Evolutionary conservation across 1,140 invertebrate genomes (phyloP), one percentile per base, ranked within the genome.

Genomic region (Leguminivora glycinivorella): DNA sequence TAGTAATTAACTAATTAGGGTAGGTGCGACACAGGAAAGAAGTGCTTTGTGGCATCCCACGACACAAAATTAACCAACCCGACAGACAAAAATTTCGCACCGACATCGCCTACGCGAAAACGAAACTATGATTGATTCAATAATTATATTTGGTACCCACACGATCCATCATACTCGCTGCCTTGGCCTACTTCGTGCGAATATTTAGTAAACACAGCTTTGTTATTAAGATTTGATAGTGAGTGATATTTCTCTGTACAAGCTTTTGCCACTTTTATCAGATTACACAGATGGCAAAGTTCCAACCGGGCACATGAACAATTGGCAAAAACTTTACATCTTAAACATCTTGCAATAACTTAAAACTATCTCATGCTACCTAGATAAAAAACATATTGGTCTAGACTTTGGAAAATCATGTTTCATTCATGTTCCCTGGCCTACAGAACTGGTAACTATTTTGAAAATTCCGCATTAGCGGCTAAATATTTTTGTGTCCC

Each of bases 1-100:
- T n/a, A n/a, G n/a, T n/a, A n/a, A n/a, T n/a, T n/a, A n/a, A n/a
- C n/a, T n/a, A n/a, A n/a, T n/a, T n/a, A n/a, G 26, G 5, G 5
- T 29, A 29, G 10, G 34, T 38, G n/a, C 34, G 2, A 38, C 5
- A 9, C 10, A 7, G 38, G 12, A 40, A 1, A 40, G 1, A 14
- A 40, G 3, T n/a, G n/a, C 4, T 12, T 43, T 17, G 4, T 6
- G 4, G 40, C 82, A 80, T 84, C 80, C 80, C 76, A 74, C 73
- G 71, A 70, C 67, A 31, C 56, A 63, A 67, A 38, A 73, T 56
- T 69, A 71, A 26, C 34, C 34, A 74, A 67, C 68, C 68, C 38
- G 58, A 26, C 25, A 25, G 14, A 26, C 25, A 60, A 63, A 31
- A 34, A 34, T 63, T 63, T 22, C 26, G 22, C 25, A 29, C 26